Percentiles rank a stretch among this genome's conserved stretches.
These are phyloP conservation scores for Henricia sp. DNA, from an alignment of 53 echinoderm and acorn worm species.

Conservation along the genomic window DNA sequence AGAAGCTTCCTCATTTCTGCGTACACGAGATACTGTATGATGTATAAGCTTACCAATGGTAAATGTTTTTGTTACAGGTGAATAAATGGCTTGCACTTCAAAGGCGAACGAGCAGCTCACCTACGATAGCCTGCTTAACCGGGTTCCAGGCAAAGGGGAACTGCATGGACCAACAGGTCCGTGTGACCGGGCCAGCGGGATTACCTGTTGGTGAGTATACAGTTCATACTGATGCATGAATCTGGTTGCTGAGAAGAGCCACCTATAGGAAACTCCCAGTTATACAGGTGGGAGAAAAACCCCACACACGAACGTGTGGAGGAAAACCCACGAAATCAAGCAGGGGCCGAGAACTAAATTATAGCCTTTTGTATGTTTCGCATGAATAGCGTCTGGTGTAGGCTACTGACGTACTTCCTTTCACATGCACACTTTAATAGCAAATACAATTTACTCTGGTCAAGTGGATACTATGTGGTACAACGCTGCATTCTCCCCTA, in stretches of 20 bases:
- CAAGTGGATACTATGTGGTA: no score
- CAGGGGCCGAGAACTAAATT: no score
- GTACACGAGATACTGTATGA: no score
- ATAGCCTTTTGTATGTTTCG: background rate
- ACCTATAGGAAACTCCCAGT: background rate
- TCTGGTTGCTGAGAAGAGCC: background rate
- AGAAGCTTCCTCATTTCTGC: no score
- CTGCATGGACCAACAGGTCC: background rate
- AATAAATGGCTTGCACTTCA: conserved; percentile 19
- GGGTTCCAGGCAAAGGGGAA: background rate
- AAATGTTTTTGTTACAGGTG: conserved; percentile 11
- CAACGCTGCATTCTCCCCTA: no score
- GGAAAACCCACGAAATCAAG: no score
- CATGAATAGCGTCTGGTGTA: no score
- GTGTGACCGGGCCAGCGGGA: background rate
- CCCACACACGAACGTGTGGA: no score
- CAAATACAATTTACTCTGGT: no score
- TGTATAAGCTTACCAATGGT: background rate
- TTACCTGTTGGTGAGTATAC: background rate
- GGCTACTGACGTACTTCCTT: no score
- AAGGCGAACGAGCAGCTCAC: background rate
- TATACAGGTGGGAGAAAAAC: background rate
- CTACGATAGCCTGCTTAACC: background rate
- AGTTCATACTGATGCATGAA: no score
- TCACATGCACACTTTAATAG: no score